Evolutionary conservation across 2,888 invertebrate genomes (phyloP).

Genomic region (Machimus atricapillus): DNA sequence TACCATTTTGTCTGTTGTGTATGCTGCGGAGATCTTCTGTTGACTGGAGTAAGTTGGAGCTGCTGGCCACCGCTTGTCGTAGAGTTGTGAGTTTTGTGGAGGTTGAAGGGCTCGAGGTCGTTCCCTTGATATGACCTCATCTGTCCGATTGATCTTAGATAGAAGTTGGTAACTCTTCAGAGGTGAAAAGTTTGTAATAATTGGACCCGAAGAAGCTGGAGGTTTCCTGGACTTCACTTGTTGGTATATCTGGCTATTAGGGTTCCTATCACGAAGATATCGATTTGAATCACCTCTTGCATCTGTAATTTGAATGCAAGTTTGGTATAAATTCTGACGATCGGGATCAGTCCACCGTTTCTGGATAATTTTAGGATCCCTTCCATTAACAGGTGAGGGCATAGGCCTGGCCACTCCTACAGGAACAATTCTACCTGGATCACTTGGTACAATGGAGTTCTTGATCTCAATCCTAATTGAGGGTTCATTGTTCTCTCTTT

Average conservation of each 20-base stretch:
- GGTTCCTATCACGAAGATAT: background rate
- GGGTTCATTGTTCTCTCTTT: slow-evolving; percentile 47
- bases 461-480: slow-evolving; percentile 61
- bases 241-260: background rate
- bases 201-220: background rate
- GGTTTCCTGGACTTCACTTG: background rate
- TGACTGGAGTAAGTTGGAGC: slow-evolving; percentile 11
- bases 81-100: background rate
- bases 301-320: slow-evolving; percentile 28
- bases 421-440: slow-evolving; percentile 58
- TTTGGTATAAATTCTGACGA: slow-evolving; percentile 31
- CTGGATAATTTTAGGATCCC: slow-evolving; percentile 22
- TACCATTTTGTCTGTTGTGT: slow-evolving; percentile 11
- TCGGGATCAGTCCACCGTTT: slow-evolving; percentile 22
- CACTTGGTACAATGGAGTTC: slow-evolving; percentile 58
- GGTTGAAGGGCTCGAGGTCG: background rate
- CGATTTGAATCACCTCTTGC: background rate
- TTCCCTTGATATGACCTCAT: background rate
- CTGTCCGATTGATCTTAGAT: slow-evolving; percentile 9
- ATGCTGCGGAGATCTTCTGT: background rate
- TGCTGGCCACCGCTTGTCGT: background rate
- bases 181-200: slow-evolving; percentile 21
- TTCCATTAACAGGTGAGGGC: slow-evolving; percentile 48
- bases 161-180: slow-evolving; percentile 42
- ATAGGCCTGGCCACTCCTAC: slow-evolving; percentile 61